phyloP scores from a whole-genome alignment of 2,113 vertebrate species.

The Microcebus jonahi region DNA sequence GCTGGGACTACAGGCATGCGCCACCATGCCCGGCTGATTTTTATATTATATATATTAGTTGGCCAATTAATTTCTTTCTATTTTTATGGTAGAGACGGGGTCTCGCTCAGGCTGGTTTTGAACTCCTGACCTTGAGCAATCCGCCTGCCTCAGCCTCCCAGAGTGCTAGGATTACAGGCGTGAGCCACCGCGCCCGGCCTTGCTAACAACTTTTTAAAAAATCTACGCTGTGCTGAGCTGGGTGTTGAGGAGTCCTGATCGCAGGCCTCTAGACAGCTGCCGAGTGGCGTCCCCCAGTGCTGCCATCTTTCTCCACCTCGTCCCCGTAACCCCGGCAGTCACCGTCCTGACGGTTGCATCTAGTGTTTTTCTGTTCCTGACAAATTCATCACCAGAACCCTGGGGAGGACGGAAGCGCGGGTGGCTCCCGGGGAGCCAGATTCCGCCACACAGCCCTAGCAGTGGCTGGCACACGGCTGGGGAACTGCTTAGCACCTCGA shows the following conservation, averaged over 20 bases:
- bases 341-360: neutral
- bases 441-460: too few relatives aligned
- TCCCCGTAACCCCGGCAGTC: neutral
- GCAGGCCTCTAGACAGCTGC: neutral
- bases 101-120: too few relatives aligned
- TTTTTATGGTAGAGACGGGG: too few relatives aligned
- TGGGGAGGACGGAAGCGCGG: fast-evolving
- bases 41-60: too few relatives aligned
- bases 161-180: too few relatives aligned
- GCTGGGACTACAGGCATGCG: too few relatives aligned
- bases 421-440: fast-evolving
- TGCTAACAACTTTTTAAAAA: neutral
- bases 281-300: neutral
- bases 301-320: neutral
- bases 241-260: neutral
- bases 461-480: neutral
- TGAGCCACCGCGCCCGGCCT: too few relatives aligned
- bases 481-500: fast-evolving
- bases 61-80: too few relatives aligned
- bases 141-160: too few relatives aligned
- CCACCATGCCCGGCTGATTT: too few relatives aligned
- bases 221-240: neutral
- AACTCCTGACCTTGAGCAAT: too few relatives aligned
- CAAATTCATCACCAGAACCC: too few relatives aligned
- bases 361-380: neutral